Conservation (phyloP, 2,113 vertebrate species). For the Sprattus sprattus region DNA sequence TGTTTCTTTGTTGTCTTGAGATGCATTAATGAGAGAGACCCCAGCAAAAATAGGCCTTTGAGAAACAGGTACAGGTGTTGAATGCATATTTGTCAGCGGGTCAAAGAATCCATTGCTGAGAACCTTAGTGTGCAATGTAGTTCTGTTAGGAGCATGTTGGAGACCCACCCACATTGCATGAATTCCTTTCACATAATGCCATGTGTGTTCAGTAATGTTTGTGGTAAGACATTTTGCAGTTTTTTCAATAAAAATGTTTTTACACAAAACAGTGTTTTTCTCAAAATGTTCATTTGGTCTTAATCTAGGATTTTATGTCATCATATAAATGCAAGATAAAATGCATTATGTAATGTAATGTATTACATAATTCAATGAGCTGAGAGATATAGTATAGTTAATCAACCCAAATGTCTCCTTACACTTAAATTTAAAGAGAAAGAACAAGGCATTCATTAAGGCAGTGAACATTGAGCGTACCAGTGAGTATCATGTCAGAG, state of each 20-base stretch:
- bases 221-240: conserved; percentile 56
- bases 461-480: too few relatives aligned
- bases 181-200: conserved; percentile 43
- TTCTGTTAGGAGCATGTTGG: conserved; percentile 38
- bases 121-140: conserved; percentile 8
- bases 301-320: not conserved
- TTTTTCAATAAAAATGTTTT: conserved; percentile 52
- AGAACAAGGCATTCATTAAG: too few relatives aligned
- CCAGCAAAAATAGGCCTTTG: not conserved
- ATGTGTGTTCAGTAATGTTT: conserved; percentile 54
- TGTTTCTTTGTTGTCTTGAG: not conserved
- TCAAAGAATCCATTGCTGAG: not conserved
- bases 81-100: conserved; percentile 13
- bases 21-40: not conserved
- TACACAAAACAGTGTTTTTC: not conserved
- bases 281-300: too few relatives aligned
- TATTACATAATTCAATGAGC: too few relatives aligned
- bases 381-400: too few relatives aligned
- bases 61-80: not conserved
- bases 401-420: too few relatives aligned
- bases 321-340: not conserved
- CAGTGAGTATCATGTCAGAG: too few relatives aligned
- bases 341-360: too few relatives aligned
- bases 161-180: conserved; percentile 45
- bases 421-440: too few relatives aligned